These are phyloP conservation scores for Lithophane ornitopus DNA, from an alignment of 2,888 invertebrate genomes.

Conservation along the genomic window DNA sequence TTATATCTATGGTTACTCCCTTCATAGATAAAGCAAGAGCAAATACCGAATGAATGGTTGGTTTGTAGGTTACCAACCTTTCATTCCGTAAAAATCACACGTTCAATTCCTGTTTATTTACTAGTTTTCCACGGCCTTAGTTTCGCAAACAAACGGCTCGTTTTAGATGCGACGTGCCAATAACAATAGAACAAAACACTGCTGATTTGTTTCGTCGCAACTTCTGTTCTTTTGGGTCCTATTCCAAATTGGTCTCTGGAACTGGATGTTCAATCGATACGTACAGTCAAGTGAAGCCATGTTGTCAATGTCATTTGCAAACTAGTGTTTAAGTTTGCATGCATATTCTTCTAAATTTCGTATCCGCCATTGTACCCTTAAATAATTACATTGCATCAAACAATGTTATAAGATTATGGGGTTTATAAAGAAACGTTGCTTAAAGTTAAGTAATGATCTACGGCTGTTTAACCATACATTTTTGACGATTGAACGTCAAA, in stretches of 20 bases:
- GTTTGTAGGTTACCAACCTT: constrained; percentile 1
- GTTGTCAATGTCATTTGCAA: not conserved
- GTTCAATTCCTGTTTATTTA: not conserved
- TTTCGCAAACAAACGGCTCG: constrained; percentile 26
- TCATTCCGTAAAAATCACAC: constrained; percentile 16
- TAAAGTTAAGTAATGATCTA: too few species aligned
- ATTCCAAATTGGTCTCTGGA: not conserved
- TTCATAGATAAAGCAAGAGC: not conserved
- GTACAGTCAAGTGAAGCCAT: not conserved
- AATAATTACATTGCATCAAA: not conserved
- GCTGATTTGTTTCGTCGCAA: constrained; percentile 35
- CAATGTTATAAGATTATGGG: not conserved
- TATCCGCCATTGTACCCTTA: not conserved
- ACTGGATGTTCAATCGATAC: not conserved
- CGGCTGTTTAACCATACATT: too few species aligned
- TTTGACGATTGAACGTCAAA: too few species aligned
- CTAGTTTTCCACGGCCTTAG: constrained; percentile 12
- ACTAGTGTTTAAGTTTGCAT: not conserved
- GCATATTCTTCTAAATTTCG: not conserved
- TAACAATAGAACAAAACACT: constrained; percentile 33
- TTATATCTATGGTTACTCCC: too few species aligned
- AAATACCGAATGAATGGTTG: not conserved
- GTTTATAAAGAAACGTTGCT: too few species aligned
- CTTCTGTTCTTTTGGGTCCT: constrained; percentile 8
- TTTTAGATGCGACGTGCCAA: constrained; percentile 20